Evolutionary conservation across 2,797 vertebrate species (phyloP), one percentile per base, ranked within the genome.

Genomic region (Furcifer pardalis): DNA sequence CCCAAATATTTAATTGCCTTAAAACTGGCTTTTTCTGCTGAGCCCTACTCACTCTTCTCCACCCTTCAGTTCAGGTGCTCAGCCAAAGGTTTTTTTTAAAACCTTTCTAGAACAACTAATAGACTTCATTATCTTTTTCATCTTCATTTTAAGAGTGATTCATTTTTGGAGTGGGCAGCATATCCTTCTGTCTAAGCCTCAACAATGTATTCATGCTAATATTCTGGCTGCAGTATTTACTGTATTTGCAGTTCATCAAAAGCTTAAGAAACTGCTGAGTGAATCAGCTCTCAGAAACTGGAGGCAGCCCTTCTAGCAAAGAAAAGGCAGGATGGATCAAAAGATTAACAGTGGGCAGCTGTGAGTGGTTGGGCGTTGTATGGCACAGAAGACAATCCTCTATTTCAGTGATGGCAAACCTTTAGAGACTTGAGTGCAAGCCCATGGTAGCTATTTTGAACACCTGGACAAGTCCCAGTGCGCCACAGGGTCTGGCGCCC

Each of bases 1-100:
- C 84, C 84, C 79, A 86, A 71, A 12, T 6, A 79, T 42, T 63
- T 79, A 63, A 84, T 69, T 81, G 79, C 42, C 42, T 44, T 27
- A 46, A 40, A 81, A 66, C 52, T 62, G 63, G 56, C 40, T 86
- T 81, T 69, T 85, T 69, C 63, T 81, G 73, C 79, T 62, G 65
- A 77, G n/a, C 49, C 30, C 73, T 77, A n/a, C 42, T 35, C 19
- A 71, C 30, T 66, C 63, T 19, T 69, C 52, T 62, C 73, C 49
- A 76, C 72, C 72, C 78, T 76, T 52, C 40, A 76, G 63, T 35
- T 81, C 69, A 75, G 60, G 35, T 56, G 35, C 44, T 84, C 21
- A n/a, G n/a, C 42, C 44, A 79, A 78, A 81, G 35, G 12, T 1
- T 17, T 56, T n/a, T n/a, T n/a, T n/a, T n/a, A 37, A 69, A 32